Evolutionary conservation across 2,888 invertebrate species (phyloP).

Genomic region (Ormyrus pomaceus): DNA sequence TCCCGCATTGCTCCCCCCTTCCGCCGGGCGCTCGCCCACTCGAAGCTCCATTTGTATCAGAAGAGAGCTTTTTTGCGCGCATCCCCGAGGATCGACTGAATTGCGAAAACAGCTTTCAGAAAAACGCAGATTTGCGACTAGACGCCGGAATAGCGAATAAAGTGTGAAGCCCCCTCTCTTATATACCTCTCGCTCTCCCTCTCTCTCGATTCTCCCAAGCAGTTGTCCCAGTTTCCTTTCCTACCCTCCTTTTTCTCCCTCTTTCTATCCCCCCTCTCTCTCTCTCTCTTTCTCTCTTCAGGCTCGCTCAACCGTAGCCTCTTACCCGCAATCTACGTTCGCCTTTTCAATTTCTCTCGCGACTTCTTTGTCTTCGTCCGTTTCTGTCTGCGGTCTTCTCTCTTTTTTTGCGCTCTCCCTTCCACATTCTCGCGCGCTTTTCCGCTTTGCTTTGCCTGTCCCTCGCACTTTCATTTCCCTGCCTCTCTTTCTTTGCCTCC

Average conservation of each 20-base stretch:
- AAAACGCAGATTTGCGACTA: conserved; percentile 47
- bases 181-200: not conserved
- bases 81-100: conserved; percentile 39
- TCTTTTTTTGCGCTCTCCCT: not conserved
- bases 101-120: conserved; percentile 47
- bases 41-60: conserved; percentile 44
- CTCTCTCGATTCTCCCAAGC: conserved; percentile 12
- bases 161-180: conserved; percentile 30
- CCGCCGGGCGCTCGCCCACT: conserved; percentile 5
- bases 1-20: not conserved
- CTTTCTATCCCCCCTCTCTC: not conserved
- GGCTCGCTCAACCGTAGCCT: not conserved
- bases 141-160: conserved; percentile 35
- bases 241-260: not conserved
- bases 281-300: not conserved
- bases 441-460: too few relatives aligned
- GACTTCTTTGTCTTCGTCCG: conserved; percentile 42
- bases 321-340: conserved; percentile 17
- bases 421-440: not conserved
- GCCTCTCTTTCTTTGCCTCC: conserved; percentile 13
- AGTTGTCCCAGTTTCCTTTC: conserved; percentile 38
- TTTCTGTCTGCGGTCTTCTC: conserved; percentile 10
- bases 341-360: conserved; percentile 37
- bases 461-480: conserved; percentile 23
- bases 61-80: conserved; percentile 22